Base-by-base conservation (phyloP, 2,113 vertebrate genomes). In the Ammodytes dubius region DNA sequence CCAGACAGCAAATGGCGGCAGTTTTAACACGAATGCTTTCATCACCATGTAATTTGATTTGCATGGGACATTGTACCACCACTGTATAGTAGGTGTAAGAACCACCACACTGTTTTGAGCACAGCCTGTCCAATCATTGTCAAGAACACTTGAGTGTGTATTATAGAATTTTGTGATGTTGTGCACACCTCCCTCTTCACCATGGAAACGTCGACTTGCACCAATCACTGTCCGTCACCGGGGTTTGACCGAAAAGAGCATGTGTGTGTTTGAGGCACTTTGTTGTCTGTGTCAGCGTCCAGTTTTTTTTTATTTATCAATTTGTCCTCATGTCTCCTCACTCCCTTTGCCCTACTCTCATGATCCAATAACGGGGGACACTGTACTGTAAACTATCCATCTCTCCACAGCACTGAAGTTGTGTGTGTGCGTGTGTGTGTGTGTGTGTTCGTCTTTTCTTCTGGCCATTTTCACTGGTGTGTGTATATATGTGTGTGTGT, bases 11-110 rank as follows among this genome's bases (percentile, higher is more conserved):
- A 86, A 84, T 45, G 71, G 19, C 68, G 68, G 11, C 65, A 67
- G 57, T 69, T 72, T 35, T 27, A 61, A 42, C 1, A 39, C 58
- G 76, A 89, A 92, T 67, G 74, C 74, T 63, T 80, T 65, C 47
- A 19, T 88, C 42, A 74, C 79, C 47, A 13, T 46, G 77, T 77
- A 60, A 10, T 35, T 4, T 93, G 91, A 95, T 94, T 91, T 94
- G 95, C 95, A 95, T 95, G 93, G 46, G 58, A 84, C 35, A 4
- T 78, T 79, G 61, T 86, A 73, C 58, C 63, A 40, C 45, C 7
- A n/a, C 65, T 35, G 27, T 27, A 27, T 27, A 27, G 27, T 27
- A 27, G 8, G n/a, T 53, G 7, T 64, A 17, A 66, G 40, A 82
- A 50, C 46, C n/a, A 6, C 9, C 12, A 82, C 83, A 85, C 60